A percentile compares a stretch with the other conserved stretches of the same genome.
Conservation (phyloP, 30 jellyfish, hydroid and myxozoan genomes). For the Catostylus mosaicus region DNA sequence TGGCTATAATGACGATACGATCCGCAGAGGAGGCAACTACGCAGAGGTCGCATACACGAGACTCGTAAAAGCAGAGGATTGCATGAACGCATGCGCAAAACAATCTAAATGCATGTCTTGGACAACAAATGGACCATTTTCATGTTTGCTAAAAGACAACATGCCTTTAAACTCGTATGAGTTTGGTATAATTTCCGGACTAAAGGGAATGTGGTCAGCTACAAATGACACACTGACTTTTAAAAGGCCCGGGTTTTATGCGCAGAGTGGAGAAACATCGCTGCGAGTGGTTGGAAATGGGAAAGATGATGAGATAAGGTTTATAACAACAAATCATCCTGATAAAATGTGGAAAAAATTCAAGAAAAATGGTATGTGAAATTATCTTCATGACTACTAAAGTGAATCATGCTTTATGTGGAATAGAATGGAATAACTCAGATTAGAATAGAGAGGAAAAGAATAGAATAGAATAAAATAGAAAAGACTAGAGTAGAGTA, state of each 20-base stretch:
- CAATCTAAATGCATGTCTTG: constrained; percentile 92
- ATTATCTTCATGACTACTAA: too few relatives aligned
- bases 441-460: too few relatives aligned
- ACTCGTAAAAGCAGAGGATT: constrained; percentile 92
- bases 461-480: too few relatives aligned
- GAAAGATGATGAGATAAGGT: constrained; percentile 49
- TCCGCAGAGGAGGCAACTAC: constrained; percentile 90
- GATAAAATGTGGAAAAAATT: constrained; percentile 81
- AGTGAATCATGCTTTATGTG: too few relatives aligned
- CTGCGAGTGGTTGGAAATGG: constrained; percentile 63
- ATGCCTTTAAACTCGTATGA: constrained; percentile 97
- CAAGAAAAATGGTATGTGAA: constrained; percentile 70
- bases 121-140: constrained; percentile 98
- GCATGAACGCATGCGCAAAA: constrained; percentile 96
- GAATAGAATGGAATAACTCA: too few relatives aligned
- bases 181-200: constrained; percentile 96
- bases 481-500: too few relatives aligned
- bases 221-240: constrained; percentile 66
- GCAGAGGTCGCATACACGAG: constrained; percentile 91
- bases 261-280: constrained; percentile 95
- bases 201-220: constrained; percentile 86
- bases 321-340: constrained; percentile 73
- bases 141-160: constrained; percentile 95
- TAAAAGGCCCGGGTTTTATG: constrained; percentile 86
- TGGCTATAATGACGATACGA: constrained; percentile 96